Evolutionary conservation across 1,140 invertebrate species (phyloP), one percentile per base, ranked within the genome.

Genomic region (Onthophagus taurus): DNA sequence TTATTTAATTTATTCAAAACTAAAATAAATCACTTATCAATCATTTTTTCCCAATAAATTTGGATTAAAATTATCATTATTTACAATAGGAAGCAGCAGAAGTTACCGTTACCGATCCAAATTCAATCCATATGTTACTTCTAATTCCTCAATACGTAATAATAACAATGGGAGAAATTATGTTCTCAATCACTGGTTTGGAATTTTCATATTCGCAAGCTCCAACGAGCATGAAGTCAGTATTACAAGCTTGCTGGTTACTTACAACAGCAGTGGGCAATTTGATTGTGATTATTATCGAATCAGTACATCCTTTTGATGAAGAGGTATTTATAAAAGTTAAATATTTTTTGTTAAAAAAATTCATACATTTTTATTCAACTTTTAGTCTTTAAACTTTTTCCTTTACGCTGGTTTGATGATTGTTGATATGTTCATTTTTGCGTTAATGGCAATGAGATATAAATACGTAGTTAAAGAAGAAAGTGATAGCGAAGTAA

Each of bases 151-250:
- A 94, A 59, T 91, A 92, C 59, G 63, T 92, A 16, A 65, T 92
- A 1, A 82, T 95, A 47, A 93, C 90, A 0, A 70, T 81, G 47
- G 90, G 76, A 0, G 74, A 85, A 67, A 71, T 96, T 17, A 78
- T 96, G 70, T 94, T 94, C 61, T 89, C 85, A 0, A 77, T 96
- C 11, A 95, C 89, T 0, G 92, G 91, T 7, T 70, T 94, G 7
- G 85, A 92, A 54, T 96, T 96, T 67, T 86, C 89, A 0, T 97
- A 94, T 62, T 81, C 81, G 5, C 78, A 95, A 74, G 85, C 91
- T 0, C 92, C 92, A 0, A 61, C 68, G n/a, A 84, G 78, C 47
- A 94, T 97, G 90, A 96, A 93, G 59, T 88, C 91, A 0, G 76
- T 97, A 0, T 62, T 98, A 17, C 83, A 89, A 60, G 89, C 93